Percentiles rank a stretch among this genome's conserved stretches.
Evolutionary conservation across 2,888 invertebrate genomes (phyloP).

Genomic region (Heteromurus nitidus): DNA sequence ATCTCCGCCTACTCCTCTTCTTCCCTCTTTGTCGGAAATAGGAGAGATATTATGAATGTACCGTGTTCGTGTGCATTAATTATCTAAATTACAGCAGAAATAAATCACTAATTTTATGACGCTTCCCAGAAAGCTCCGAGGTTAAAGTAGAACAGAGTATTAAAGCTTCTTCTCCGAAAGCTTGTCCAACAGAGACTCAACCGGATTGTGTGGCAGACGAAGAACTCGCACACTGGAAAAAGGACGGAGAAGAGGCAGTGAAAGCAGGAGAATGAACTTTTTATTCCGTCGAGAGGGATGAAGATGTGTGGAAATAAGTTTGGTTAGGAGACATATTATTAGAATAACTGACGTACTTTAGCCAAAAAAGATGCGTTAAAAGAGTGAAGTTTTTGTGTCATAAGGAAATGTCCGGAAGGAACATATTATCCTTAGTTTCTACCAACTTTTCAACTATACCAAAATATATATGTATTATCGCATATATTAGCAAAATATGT

Average conservation of each 20-base stretch:
- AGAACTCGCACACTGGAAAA: conserved; percentile 16
- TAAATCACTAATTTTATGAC: conserved; percentile 74
- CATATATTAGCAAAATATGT: no score
- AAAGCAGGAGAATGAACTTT: conserved; percentile 42
- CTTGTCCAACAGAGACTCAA: no score
- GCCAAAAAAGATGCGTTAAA: no score
- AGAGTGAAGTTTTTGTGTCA: no score
- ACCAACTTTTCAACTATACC: no score
- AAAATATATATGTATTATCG: background rate
- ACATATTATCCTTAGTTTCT: no score
- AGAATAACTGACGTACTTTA: conserved; percentile 2
- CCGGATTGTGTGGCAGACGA: no score
- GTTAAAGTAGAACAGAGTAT: conserved; percentile 55
- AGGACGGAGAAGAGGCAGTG: conserved; percentile 26
- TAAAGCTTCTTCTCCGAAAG: no score
- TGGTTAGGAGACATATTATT: conserved; percentile 10
- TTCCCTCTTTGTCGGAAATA: conserved; percentile 55
- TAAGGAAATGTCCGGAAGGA: no score
- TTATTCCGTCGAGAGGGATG: conserved; percentile 7
- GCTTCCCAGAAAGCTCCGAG: conserved; percentile 66
- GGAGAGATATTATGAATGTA: conserved; percentile 63
- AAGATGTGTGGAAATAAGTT: conserved; percentile 18
- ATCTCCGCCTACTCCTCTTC: conserved; percentile 66
- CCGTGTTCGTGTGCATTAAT: conserved; percentile 72
- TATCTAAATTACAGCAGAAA: conserved; percentile 73